These are phyloP conservation scores for Icerya purchasi DNA, from an alignment of 2,888 invertebrate genomes.

Conservation along the genomic window DNA sequence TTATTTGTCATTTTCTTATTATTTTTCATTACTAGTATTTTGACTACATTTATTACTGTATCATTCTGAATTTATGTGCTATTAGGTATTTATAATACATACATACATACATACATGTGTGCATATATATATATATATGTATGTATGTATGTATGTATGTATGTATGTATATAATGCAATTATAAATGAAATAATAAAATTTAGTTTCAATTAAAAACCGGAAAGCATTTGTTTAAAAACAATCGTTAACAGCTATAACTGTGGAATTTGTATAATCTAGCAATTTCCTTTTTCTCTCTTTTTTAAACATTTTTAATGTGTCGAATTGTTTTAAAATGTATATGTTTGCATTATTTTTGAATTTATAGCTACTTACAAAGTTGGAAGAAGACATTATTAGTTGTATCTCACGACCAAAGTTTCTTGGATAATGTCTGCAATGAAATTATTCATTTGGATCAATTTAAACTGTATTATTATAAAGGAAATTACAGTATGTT, in stretches of 20 bases:
- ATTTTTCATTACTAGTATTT: no score
- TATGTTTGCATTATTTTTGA: slow-evolving; percentile 7
- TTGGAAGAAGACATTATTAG: slow-evolving; percentile 95
- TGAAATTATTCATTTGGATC: slow-evolving; percentile 92
- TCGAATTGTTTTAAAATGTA: neutral
- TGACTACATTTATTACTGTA: no score
- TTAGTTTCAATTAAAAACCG: neutral
- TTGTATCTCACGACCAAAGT: slow-evolving; percentile 99
- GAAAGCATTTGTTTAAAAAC: neutral
- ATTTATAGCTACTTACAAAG: slow-evolving; percentile 65
- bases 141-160: no score
- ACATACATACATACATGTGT: no score
- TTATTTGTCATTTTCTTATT: no score
- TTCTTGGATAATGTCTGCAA: slow-evolving; percentile 99
- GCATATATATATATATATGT: no score
- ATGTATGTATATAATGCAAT: no score
- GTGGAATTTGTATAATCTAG: neutral
- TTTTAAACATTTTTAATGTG: neutral
- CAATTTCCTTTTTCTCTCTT: neutral
- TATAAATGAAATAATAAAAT: neutral
- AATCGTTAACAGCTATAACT: neutral
- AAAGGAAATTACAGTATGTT: slow-evolving; percentile 96
- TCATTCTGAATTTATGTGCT: no score
- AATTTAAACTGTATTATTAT: slow-evolving; percentile 84
- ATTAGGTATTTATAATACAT: no score